Evolutionary conservation across 2,797 vertebrate species (phyloP), one percentile per base, ranked within the genome.

Genomic region (Vultur gryphus): DNA sequence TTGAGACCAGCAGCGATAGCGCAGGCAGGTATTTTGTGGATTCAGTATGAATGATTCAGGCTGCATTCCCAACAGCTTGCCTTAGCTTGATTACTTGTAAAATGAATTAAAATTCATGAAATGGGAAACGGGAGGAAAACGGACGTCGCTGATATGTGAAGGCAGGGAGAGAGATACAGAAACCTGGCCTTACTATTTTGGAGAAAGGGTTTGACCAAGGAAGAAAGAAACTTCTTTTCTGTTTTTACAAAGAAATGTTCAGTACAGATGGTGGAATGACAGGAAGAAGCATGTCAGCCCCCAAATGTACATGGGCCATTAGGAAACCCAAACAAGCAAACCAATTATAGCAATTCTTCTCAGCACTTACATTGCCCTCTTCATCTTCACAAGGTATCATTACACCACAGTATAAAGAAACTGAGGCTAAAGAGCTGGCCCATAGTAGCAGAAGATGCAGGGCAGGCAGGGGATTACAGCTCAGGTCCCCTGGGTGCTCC

Each of bases 141-240:
- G 0, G 86, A 48, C 28, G 46, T 72, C 29, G 48, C 46, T 48
- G 7, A 0, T 4, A 9, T 29, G 15, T n/a, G 49, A 46, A 65
- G 46, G 24, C 41, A 57, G 9, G 11, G 48, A 77, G 17, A 58
- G 16, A 64, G 62, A 33, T 17, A 16, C 4, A 81, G 28, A 80
- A 58, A 31, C 15, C 8, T 20, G 35, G 28, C 17, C 31, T 39
- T 48, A 19, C 33, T 61, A 5, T 19, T 37, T 54, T 31, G 41
- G n/a, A 62, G 35, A 69, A 72, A 39, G 29, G 7, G 25, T 66
- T 41, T 81, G 21, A 71, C 51, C 33, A 41, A 58, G 12, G 33
- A 87, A 73, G 37, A 65, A 71, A 35, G 3, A 51, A 85, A 41
- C 19, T 44, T 37, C 31, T 20, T 62, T 86, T 78, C 72, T 80